phyloP scores from a whole-genome alignment of 2,888 invertebrate genomes.

The Chrysolina oricalcia region DNA sequence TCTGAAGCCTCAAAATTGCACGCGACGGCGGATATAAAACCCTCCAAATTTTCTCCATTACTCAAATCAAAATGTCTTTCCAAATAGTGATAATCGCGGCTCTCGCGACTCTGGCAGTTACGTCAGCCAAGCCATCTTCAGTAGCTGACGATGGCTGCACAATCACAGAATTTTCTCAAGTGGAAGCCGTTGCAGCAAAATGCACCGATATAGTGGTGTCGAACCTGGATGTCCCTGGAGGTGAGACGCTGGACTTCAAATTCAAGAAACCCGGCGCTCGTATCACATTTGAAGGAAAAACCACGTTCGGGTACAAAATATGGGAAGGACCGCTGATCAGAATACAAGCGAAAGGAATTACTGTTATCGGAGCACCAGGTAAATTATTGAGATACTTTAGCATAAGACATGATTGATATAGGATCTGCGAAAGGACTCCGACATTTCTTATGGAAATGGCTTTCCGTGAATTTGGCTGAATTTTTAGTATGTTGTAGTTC shows the following conservation, averaged over 20 bases:
- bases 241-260: slow-evolving; percentile 28
- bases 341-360: slow-evolving; percentile 22
- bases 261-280: slow-evolving; percentile 33
- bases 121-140: background rate
- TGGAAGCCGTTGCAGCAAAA: slow-evolving; percentile 25
- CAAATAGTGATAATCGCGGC: background rate
- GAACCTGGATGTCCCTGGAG: slow-evolving; percentile 33
- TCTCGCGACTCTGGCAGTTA: background rate
- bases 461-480: too few relatives aligned
- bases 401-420: too few relatives aligned
- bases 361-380: slow-evolving; percentile 30
- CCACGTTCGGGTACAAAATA: slow-evolving; percentile 28
- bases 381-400: background rate
- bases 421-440: too few relatives aligned
- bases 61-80: background rate
- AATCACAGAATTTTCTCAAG: slow-evolving; percentile 29
- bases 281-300: slow-evolving; percentile 36
- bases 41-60: background rate
- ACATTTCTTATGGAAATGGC: too few relatives aligned
- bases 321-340: slow-evolving; percentile 38
- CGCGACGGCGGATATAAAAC: background rate
- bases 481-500: too few relatives aligned
- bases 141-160: slow-evolving; percentile 24
- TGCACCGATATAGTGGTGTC: slow-evolving; percentile 34
- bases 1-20: background rate